A percentile compares a stretch with the other conserved stretches of the same genome.
Conservation (phyloP, 2,888 invertebrate genomes). For the Drosophila trichaetosa region DNA sequence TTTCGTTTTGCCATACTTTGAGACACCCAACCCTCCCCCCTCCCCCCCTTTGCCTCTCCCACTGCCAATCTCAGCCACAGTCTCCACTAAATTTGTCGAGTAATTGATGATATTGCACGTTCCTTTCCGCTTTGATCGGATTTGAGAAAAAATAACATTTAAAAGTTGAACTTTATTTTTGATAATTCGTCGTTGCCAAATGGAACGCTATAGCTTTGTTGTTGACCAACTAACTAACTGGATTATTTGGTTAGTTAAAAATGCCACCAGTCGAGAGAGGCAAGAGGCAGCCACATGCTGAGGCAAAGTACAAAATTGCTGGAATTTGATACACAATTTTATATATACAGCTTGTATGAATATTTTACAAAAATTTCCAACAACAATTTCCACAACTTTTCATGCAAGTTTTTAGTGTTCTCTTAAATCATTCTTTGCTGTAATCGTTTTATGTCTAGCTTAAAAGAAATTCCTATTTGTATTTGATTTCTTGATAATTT, state of each 20-base stretch:
- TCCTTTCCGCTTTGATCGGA: slow-evolving; percentile 49
- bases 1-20: slow-evolving; percentile 60
- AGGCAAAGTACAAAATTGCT: background rate
- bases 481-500: background rate
- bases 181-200: background rate
- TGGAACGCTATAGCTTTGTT: background rate
- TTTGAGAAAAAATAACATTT: background rate
- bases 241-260: background rate
- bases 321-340: background rate
- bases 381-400: background rate
- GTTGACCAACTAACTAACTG: background rate
- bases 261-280: background rate
- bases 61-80: slow-evolving; percentile 15
- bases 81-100: slow-evolving; percentile 74
- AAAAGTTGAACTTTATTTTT: background rate
- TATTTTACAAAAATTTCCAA: background rate
- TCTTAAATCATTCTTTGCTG: background rate
- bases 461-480: background rate
- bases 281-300: background rate
- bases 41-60: background rate
- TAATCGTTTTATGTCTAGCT: background rate
- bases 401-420: background rate
- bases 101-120: slow-evolving; percentile 80
- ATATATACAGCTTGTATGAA: background rate
- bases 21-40: background rate